phyloP scores from a whole-genome alignment of 2,888 invertebrate species.

The Laspeyria flexula region DNA sequence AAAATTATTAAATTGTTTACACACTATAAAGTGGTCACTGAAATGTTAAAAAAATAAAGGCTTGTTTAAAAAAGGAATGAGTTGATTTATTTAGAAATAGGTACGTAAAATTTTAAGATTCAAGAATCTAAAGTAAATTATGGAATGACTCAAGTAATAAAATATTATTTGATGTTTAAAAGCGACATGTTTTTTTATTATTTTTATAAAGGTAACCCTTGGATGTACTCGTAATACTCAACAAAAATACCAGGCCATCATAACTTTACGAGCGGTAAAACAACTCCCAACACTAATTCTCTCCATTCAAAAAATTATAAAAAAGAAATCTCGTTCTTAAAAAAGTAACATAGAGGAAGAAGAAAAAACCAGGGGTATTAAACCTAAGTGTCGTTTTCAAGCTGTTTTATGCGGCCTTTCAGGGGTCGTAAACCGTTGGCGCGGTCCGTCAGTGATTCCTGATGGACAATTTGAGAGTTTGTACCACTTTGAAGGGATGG shows the following conservation, averaged over 20 bases:
- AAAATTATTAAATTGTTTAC: too few species aligned
- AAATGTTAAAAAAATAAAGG: too few species aligned
- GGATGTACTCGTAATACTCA: conserved; percentile 1
- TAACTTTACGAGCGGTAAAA: conserved; percentile 29
- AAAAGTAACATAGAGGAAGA: conserved; percentile 38
- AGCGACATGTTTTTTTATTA: not conserved
- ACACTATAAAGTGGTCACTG: too few species aligned
- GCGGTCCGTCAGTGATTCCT: conserved; percentile 76
- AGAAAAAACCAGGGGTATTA: conserved; percentile 75
- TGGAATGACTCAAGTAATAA: not conserved
- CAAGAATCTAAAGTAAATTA: too few species aligned
- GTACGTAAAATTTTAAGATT: too few species aligned
- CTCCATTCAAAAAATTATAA: conserved; percentile 33
- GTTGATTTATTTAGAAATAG: too few species aligned
- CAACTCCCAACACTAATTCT: conserved; percentile 17
- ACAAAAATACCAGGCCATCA: conserved; percentile 22
- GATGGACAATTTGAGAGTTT: conserved; percentile 84
- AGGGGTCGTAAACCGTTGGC: conserved; percentile 74
- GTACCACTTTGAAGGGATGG: conserved; percentile 55
- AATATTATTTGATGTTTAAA: not conserved
- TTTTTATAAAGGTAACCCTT: not conserved
- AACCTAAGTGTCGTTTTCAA: conserved; percentile 75
- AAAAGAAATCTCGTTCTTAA: conserved; percentile 23
- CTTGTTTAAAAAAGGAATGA: too few species aligned
- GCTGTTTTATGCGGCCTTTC: conserved; percentile 74